Evolutionary conservation across 1,140 invertebrate species (phyloP).

Genomic region (Acromyrmex heyeri): DNA sequence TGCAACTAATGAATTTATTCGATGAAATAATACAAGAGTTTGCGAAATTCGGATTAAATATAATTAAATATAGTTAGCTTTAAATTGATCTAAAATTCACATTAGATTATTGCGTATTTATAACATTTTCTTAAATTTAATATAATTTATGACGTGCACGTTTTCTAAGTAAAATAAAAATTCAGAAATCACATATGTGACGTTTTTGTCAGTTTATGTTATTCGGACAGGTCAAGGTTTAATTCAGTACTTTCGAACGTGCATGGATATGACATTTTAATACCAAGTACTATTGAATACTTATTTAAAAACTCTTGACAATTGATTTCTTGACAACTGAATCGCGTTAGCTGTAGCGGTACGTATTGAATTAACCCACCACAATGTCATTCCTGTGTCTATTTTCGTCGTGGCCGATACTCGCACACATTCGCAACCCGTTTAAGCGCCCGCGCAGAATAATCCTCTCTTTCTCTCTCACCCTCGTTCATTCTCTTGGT

Average conservation of each 20-base stretch:
- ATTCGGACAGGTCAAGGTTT: not conserved
- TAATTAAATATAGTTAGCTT: not conserved
- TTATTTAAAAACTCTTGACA: slow-evolving; percentile 6
- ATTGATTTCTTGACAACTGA: slow-evolving; percentile 50
- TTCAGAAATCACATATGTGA: not conserved
- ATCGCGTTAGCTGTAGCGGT: slow-evolving; percentile 17
- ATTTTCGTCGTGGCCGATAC: slow-evolving; percentile 17
- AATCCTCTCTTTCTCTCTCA: not conserved
- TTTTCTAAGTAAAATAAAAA: not conserved
- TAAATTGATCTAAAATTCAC: not conserved
- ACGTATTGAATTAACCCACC: slow-evolving; percentile 32
- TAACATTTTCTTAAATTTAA: too few species aligned
- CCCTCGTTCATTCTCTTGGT: not conserved
- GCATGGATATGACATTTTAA: slow-evolving; percentile 10
- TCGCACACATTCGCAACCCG: slow-evolving; percentile 14
- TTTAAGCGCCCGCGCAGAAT: slow-evolving; percentile 1
- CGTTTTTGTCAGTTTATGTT: not conserved
- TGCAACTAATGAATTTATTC: not conserved
- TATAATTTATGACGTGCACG: not conserved
- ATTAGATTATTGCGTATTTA: not conserved
- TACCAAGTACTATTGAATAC: not conserved
- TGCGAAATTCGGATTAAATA: not conserved
- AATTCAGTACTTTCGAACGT: not conserved
- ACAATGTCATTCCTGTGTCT: slow-evolving; percentile 10
- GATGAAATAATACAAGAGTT: not conserved